Conservation (phyloP, 2,888 invertebrate genomes). For the Callimorpha dominula region DNA sequence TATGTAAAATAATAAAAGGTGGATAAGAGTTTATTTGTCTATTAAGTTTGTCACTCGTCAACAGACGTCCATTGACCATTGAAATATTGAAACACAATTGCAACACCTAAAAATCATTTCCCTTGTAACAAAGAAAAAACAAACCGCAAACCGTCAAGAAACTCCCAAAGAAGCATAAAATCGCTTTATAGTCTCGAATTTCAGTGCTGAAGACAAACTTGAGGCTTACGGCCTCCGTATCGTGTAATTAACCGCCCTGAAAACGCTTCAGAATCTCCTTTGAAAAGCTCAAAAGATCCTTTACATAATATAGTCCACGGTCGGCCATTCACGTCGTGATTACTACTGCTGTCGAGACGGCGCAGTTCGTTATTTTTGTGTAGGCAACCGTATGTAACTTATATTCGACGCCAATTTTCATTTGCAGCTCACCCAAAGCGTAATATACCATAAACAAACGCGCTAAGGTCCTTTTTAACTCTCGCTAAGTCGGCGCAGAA, state of each 20-base stretch:
- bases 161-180: conserved; percentile 58
- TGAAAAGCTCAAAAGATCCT: conserved; percentile 79
- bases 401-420: conserved; percentile 60
- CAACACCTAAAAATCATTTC: conserved; percentile 30
- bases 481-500: conserved; percentile 30
- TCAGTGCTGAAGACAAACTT: conserved; percentile 62
- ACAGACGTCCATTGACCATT: background rate
- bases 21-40: no score
- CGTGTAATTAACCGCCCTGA: conserved; percentile 77
- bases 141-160: conserved; percentile 51
- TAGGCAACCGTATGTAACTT: conserved; percentile 83
- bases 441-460: conserved; percentile 48
- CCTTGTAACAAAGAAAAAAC: conserved; percentile 50
- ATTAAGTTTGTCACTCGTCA: background rate
- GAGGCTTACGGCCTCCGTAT: conserved; percentile 61
- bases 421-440: conserved; percentile 49
- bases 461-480: conserved; percentile 40
- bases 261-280: conserved; percentile 72
- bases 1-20: no score
- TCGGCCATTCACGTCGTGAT: conserved; percentile 78
- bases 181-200: conserved; percentile 58
- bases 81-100: conserved; percentile 28
- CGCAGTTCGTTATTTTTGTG: conserved; percentile 86
- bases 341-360: conserved; percentile 72
- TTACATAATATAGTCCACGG: conserved; percentile 78